Conservation (phyloP, 2,888 invertebrate genomes). For the Sipha maydis region DNA sequence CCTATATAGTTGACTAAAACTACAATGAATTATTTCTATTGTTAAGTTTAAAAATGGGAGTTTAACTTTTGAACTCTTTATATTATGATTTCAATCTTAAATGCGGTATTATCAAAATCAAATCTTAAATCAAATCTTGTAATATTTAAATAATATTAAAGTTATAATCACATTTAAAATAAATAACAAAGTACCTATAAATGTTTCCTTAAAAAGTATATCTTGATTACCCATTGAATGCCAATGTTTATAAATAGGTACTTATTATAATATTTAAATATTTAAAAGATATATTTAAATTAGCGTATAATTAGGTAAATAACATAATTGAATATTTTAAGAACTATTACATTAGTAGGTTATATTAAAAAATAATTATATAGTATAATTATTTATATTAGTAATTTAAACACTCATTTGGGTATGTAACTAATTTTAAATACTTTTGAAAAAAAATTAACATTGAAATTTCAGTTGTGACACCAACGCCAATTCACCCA, state of each 20-base stretch:
- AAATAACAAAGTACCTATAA: not conserved
- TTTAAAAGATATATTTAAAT: not conserved
- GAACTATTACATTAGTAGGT: no score
- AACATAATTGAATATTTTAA: not conserved
- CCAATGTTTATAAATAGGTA: not conserved
- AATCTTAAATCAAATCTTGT: not conserved
- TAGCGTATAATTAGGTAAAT: not conserved
- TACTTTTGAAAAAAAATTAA: no score
- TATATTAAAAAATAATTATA: no score
- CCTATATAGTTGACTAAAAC: not conserved
- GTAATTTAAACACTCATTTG: no score
- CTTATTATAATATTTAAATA: not conserved
- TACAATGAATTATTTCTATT: not conserved
- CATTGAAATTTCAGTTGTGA: no score
- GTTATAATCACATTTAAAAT: not conserved
- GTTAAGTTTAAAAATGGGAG: conserved; percentile 5
- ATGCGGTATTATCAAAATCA: not conserved
- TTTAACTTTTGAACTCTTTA: conserved; percentile 16
- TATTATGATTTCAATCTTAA: not conserved
- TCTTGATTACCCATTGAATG: not conserved
- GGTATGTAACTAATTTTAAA: no score
- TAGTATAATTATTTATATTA: no score
- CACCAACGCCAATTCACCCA: no score
- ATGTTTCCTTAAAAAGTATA: not conserved
- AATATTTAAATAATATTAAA: not conserved